phyloP scores from a whole-genome alignment of 1,140 invertebrate genomes.

The Drosophila pallidifrons region DNA sequence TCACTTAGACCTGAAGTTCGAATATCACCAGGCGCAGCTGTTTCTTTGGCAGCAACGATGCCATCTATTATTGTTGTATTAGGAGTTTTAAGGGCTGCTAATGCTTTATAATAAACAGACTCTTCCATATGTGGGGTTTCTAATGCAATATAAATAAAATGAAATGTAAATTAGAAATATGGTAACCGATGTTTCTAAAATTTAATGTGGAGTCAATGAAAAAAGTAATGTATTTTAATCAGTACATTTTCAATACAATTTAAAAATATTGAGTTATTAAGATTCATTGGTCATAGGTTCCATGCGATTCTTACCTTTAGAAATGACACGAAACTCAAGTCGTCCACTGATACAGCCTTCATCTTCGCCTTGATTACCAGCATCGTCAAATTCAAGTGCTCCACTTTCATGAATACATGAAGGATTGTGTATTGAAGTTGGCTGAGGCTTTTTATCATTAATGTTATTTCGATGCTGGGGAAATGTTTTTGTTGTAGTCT shows the following conservation, averaged over 20 bases:
- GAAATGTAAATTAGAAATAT: no score
- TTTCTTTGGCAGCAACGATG: slow-evolving; percentile 7
- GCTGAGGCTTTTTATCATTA: neutral
- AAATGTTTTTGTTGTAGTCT: slow-evolving; percentile 43
- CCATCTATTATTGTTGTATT: slow-evolving; percentile 6
- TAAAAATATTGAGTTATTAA: no score
- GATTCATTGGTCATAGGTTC: no score
- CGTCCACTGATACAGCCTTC: slow-evolving; percentile 89
- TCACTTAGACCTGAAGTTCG: slow-evolving; percentile 14
- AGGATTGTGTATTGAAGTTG: no score
- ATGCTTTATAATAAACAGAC: slow-evolving; percentile 77
- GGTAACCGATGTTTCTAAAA: no score
- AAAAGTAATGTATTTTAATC: no score
- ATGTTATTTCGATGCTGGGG: slow-evolving; percentile 36
- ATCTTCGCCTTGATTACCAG: slow-evolving; percentile 81
- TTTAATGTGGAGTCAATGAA: no score
- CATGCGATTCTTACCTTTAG: slow-evolving; percentile 77
- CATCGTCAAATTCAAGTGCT: neutral
- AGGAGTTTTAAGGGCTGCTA: slow-evolving; percentile 52
- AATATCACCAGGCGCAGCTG: slow-evolving; percentile 8
- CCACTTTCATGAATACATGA: neutral
- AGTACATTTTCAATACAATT: no score
- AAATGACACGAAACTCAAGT: slow-evolving; percentile 92
- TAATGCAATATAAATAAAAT: slow-evolving; percentile 14
- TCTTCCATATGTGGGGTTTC: slow-evolving; percentile 74